Conservation (phyloP, 2,797 vertebrate species). For the Sebastiscus tertius region DNA sequence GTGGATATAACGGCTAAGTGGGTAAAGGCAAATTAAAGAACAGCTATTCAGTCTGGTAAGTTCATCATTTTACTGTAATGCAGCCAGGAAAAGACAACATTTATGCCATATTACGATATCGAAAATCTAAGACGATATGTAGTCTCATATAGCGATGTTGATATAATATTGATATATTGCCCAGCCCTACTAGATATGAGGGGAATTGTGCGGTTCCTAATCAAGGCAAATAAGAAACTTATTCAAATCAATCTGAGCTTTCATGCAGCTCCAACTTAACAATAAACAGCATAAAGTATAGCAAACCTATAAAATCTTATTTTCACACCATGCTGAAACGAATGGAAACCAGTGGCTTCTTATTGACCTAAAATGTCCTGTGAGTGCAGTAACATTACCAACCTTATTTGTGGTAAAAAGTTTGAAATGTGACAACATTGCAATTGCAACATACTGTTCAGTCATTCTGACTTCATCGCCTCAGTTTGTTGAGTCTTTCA, state of each 20-base stretch:
- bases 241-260: neutral
- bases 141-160: too few species aligned
- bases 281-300: neutral
- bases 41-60: too few species aligned
- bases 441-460: neutral
- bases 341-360: neutral
- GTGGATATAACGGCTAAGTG: too few species aligned
- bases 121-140: too few species aligned
- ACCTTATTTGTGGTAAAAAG: neutral
- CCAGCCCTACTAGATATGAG: neutral
- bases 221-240: neutral
- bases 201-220: neutral
- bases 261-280: neutral
- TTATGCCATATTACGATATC: too few species aligned
- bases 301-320: neutral
- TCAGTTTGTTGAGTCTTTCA: neutral
- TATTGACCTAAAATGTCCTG: neutral
- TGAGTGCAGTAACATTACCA: neutral
- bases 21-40: too few species aligned
- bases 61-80: too few species aligned
- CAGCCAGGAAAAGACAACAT: too few species aligned
- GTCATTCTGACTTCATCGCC: neutral
- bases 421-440: neutral
- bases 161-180: too few species aligned
- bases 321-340: neutral